Base-by-base conservation (phyloP, 2,888 invertebrate species). In the Euzophera pinguis region DNA sequence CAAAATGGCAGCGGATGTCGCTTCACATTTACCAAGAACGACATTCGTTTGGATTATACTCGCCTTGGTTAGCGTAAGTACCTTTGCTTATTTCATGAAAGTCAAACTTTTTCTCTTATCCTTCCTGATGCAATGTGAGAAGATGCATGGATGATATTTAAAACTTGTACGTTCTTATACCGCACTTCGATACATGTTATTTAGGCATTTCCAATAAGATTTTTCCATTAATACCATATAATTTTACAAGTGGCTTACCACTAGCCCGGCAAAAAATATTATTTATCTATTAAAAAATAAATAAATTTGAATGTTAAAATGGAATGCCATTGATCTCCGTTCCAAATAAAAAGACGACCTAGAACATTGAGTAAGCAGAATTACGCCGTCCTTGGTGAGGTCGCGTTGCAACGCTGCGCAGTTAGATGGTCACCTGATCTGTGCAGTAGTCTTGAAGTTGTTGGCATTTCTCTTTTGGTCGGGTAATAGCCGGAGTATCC, bases 381-480 rank as follows among this genome's bases (percentile, higher is more conserved):
- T 70, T 70, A 75, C 73, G 76, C 84, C 85, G 88, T 85, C 89
- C 89, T 89, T 89, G 88, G 69, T 65, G 79, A 84, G 89, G 88
- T 84, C 87, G 83, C 59, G 62, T 62, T 65, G 62, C 62, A 64
- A 75, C 63, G 68, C 68, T 58, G 55, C 70, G 50, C 57, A 59
- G 55, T 69, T 53, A 51, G 51, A 53, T 58, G 53, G 59, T 50
- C 56, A 47, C 39, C 52, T 54, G 43, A 45, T 41, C 43, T 45
- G 16, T 13, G 53, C 16, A 42, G 12, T 27, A 32, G 43, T 14
- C 50, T 52, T 9, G 35, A 12, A 41, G 13, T 7, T 56, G 41
- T 56, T 49, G 64, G 65, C 73, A 42, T 79, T 73, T 77, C 75
- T 68, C 63, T 64, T 67, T 67, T 69, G 63, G 78, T 65, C 72